A percentile compares a stretch with the other conserved stretches of the same genome.
phyloP scores from a whole-genome alignment of 2,888 invertebrate species.

The Ctena decussata region DNA sequence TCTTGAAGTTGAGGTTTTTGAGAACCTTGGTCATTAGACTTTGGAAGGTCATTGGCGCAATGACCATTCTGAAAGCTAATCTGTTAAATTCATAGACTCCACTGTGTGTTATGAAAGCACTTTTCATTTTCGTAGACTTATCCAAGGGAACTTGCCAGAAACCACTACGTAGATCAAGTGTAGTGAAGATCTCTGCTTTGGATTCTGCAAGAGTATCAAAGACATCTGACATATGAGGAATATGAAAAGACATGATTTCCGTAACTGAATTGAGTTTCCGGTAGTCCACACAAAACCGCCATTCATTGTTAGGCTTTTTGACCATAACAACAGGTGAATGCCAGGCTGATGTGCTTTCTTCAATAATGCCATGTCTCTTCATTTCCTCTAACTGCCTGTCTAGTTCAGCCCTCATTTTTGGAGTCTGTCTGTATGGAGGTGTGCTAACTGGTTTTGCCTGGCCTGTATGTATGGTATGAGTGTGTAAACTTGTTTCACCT shows the following conservation, averaged over 20 bases:
- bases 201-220: conserved; percentile 36
- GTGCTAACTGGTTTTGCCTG: conserved; percentile 30
- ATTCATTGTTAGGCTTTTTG: conserved; percentile 30
- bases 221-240: conserved; percentile 31
- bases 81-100: conserved; percentile 42
- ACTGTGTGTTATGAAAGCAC: conserved; percentile 34
- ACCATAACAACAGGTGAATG: conserved; percentile 50
- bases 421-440: conserved; percentile 29
- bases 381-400: conserved; percentile 38
- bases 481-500: conserved; percentile 35
- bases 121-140: conserved; percentile 26
- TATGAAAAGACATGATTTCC: conserved; percentile 20
- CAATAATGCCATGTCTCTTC: conserved; percentile 38
- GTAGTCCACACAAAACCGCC: conserved; percentile 29
- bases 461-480: conserved; percentile 52
- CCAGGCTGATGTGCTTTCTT: conserved; percentile 42
- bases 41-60: conserved; percentile 46
- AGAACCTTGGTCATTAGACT: conserved; percentile 40
- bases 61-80: conserved; percentile 48
- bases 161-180: no score
- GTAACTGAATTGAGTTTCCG: conserved; percentile 28
- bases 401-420: conserved; percentile 19
- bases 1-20: conserved; percentile 44
- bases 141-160: conserved; percentile 44
- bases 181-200: no score